Evolutionary conservation across 2,888 invertebrate species (phyloP), one percentile per base, ranked within the genome.

Genomic region (Pyralis farinalis): DNA sequence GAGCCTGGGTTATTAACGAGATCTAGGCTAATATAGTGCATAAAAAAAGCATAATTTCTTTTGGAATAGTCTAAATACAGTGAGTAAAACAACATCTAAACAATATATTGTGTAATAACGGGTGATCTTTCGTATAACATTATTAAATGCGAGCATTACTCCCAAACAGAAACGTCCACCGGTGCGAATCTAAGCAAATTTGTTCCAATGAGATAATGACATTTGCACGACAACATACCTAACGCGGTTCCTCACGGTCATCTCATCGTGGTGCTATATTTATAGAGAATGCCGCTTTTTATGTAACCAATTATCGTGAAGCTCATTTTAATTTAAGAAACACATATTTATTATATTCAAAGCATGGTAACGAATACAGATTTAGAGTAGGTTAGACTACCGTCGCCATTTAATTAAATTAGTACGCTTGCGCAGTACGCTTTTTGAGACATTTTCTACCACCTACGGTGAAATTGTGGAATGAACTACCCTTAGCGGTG

Each of bases 151-250:
- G n/a, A 43, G 43, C 38, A 34, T 39, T 33, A 33, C 32, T 25
- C 32, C 16, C 1, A 12, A 64, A 60, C 73, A 71, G 78, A 77
- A 76, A 75, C 77, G 75, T 61, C 68, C 72, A 67, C 66, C 55
- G 46, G 51, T 61, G 61, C 58, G 52, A 56, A 59, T 41, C 34
- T 22, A 49, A 31, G 42, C 40, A 29, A 43, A 51, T 59, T 68
- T 73, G 63, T 73, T 78, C 71, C 76, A 73, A 76, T 72, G 79
- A 76, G 73, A 71, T 61, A 49, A 59, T 49, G 46, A 43, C 51
- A 27, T 25, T 43, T 57, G 49, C 49, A 49, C 43, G 37, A 27
- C 12, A 20, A 44, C 44, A 34, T 44, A 38, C 34, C 43, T 33
- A 30, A 40, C 44, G 46, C 46, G 37, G 44, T 32, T 44, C 43